Percentiles rank a stretch among this genome's conserved stretches.
Evolutionary conservation across 2,797 vertebrate species (phyloP).

Genomic region (Graptemys geographica): DNA sequence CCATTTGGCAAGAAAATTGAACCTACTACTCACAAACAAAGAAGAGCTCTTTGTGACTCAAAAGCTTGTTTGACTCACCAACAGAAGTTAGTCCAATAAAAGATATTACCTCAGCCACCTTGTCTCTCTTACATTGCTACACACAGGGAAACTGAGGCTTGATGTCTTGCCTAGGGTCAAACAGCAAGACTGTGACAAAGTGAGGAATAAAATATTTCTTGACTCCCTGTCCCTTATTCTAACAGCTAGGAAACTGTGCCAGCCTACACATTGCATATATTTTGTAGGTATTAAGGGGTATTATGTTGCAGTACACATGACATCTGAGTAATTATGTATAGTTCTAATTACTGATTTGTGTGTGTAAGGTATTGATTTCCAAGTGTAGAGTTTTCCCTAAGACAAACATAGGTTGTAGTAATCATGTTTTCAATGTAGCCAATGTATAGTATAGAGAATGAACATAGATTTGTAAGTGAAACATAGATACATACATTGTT

Average conservation of each 20-base stretch:
- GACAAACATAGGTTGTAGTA: constrained; percentile 1
- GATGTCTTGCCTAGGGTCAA: too few species aligned
- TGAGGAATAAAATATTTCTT: background rate
- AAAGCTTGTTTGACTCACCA: too few species aligned
- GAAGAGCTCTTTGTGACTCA: too few species aligned
- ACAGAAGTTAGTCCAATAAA: too few species aligned
- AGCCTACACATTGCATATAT: background rate
- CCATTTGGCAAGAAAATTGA: background rate
- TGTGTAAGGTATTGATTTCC: constrained; percentile 12
- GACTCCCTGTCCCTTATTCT: background rate
- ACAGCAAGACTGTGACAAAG: background rate
- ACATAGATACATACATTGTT: constrained; percentile 2
- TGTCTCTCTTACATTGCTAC: too few species aligned
- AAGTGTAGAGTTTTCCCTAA: background rate
- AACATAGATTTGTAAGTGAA: constrained; percentile 21
- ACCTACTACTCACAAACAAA: background rate
- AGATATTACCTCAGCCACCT: too few species aligned
- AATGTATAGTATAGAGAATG: background rate
- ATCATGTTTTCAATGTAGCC: constrained; percentile 2
- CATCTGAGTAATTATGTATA: background rate
- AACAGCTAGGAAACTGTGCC: background rate
- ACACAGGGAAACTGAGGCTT: too few species aligned
- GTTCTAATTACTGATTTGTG: constrained; percentile 4
- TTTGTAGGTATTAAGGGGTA: background rate
- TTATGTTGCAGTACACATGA: background rate